phyloP scores from a whole-genome alignment of 2,888 invertebrate genomes.

The Arge pagana region DNA sequence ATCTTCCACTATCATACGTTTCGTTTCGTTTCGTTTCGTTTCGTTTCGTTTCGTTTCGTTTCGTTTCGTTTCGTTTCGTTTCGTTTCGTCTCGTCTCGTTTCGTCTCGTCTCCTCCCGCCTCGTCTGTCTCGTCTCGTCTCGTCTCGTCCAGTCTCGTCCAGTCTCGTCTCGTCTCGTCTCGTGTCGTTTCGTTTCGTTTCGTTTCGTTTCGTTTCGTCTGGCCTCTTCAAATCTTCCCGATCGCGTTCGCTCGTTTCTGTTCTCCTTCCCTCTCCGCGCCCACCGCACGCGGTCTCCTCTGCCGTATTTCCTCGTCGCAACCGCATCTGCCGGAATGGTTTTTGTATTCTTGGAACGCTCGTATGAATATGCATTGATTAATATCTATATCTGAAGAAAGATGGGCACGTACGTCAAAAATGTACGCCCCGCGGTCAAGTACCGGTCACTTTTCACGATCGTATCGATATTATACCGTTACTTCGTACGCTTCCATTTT shows the following conservation, averaged over 20 bases:
- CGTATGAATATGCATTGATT: constrained; percentile 46
- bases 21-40: constrained; percentile 5
- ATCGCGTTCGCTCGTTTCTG: constrained; percentile 28
- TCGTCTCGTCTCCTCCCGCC: constrained; percentile 1
- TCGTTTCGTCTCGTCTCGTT: constrained; percentile 9
- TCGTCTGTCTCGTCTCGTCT: constrained; percentile 1
- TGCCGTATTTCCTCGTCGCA: too few species aligned
- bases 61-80: constrained; percentile 3
- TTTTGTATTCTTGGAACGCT: constrained; percentile 42
- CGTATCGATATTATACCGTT: too few species aligned
- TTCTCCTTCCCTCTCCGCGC: too few species aligned
- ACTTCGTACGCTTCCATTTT: too few species aligned
- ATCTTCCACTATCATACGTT: constrained; percentile 30
- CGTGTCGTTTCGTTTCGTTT: too few species aligned
- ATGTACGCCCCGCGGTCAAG: background rate
- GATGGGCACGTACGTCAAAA: background rate
- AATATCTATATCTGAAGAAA: constrained; percentile 41
- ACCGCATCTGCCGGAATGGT: constrained; percentile 20
- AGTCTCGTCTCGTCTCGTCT: background rate
- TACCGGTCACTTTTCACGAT: too few species aligned
- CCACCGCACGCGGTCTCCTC: too few species aligned
- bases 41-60: constrained; percentile 13
- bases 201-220: too few species aligned
- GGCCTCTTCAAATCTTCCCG: too few species aligned
- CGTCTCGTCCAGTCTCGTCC: background rate